Base-by-base conservation (phyloP, 2,113 vertebrate species). In the Corvus cornix region DNA sequence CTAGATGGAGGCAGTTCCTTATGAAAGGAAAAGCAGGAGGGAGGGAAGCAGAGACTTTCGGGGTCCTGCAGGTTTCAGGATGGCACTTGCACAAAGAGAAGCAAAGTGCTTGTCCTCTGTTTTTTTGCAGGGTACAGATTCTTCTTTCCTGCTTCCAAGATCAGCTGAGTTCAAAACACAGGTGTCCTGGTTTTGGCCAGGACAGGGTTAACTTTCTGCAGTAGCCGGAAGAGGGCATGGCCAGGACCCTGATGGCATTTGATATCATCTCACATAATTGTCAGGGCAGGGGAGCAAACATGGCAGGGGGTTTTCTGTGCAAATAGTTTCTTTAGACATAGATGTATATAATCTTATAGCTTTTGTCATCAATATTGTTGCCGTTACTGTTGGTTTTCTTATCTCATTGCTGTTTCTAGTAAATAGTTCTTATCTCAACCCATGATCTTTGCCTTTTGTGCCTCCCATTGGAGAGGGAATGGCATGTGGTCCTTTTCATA, bases 401-500 rank as follows among this genome's bases (percentile, higher is more conserved):
- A 33, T 46, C 33, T 77, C 22, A 12, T 41, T 56, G n/a, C 4
- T 46, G 24, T 16, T 85, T 58, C 52, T 75, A 67, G 24, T 35
- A 49, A 49, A 49, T 30, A 16, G 16, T 23, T 41, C 28, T 52
- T 52, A 44, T 23, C 46, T 41, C 35, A 51, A 68, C 14, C 9
- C 8, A 12, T 5, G 23, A n/a, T 53, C 23, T 69, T 69, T 46
- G 33, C 23, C 28, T 78, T 69, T 69, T 62, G 23, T 46, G 10
- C 23, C 16, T 78, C n/a, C 8, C 23, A 53, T 39, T n/a, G 41
- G 28, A n/a, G 5, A 8, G 13, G 8, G 10, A 55, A 7, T 11
- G 13, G 19, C 0, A 0, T 19, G 18, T 33, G 10, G 3, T 48
- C 39, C 30, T 77, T 69, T 18, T 19, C 28, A 52, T 4, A 6